Conservation (phyloP, 1,140 invertebrate species). For the Leptinotarsa texana region DNA sequence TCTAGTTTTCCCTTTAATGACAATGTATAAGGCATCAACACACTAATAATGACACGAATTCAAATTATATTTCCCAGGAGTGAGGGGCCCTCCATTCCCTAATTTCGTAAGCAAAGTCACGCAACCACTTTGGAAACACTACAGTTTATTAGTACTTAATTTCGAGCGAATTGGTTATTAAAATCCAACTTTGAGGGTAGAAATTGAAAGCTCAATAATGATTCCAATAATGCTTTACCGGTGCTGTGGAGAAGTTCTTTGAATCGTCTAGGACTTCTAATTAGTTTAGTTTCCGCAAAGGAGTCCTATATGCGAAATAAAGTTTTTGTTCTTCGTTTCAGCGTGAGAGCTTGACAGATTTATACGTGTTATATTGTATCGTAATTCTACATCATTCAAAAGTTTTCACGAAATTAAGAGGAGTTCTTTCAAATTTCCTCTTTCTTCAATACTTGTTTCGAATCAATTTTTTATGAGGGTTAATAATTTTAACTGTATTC, state of each 20-base stretch:
- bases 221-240: neutral
- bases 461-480: too few relatives aligned
- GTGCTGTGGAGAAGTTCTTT: neutral
- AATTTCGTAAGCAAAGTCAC: constrained; percentile 17
- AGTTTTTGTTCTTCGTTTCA: too few relatives aligned
- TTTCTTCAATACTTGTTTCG: too few relatives aligned
- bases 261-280: too few relatives aligned
- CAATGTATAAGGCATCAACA: constrained; percentile 1
- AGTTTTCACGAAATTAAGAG: too few relatives aligned
- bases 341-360: too few relatives aligned
- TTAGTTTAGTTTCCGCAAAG: too few relatives aligned
- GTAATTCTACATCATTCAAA: too few relatives aligned
- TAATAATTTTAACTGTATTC: too few relatives aligned
- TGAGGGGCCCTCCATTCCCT: constrained; percentile 4
- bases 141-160: constrained; percentile 8
- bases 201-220: neutral
- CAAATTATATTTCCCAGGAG: constrained; percentile 8
- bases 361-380: too few relatives aligned
- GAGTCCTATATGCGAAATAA: too few relatives aligned
- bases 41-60: constrained; percentile 14
- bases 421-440: too few relatives aligned
- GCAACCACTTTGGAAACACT: constrained; percentile 15
- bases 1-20: neutral
- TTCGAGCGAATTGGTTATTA: constrained; percentile 5
- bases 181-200: constrained; percentile 1